Evolutionary conservation across 2,797 vertebrate species (phyloP).

Genomic region (Acestrorhynchus altus): DNA sequence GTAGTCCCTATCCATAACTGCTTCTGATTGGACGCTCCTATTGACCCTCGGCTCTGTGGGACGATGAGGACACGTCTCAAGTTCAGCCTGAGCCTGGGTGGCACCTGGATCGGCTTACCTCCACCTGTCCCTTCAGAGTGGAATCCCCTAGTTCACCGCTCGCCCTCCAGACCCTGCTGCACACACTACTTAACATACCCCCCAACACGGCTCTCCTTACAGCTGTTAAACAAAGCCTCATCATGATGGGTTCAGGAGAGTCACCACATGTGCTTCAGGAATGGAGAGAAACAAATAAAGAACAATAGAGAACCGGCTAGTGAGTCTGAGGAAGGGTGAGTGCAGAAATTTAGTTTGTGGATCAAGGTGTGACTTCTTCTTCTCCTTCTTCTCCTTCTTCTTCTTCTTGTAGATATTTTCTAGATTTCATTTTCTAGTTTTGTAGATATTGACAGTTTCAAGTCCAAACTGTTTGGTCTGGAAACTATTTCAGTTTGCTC

Average conservation of each 20-base stretch:
- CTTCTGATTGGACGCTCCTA: conserved; percentile 67
- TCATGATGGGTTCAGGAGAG: conserved; percentile 64
- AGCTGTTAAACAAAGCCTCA: conserved; percentile 67
- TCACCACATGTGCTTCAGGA: conserved; percentile 37
- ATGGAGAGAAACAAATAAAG: neutral
- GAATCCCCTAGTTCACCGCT: conserved; percentile 72
- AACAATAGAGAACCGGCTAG: neutral
- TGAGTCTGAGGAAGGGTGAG: too few relatives aligned
- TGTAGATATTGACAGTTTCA: too few relatives aligned
- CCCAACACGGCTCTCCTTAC: conserved; percentile 70
- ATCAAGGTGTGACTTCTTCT: too few relatives aligned
- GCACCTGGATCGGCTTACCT: conserved; percentile 80
- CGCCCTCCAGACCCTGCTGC: conserved; percentile 65
- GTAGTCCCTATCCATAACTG: conserved; percentile 62
- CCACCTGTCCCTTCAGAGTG: conserved; percentile 77
- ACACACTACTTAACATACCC: conserved; percentile 75
- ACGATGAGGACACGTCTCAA: conserved; percentile 83
- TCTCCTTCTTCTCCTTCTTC: too few relatives aligned
- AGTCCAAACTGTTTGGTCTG: too few relatives aligned
- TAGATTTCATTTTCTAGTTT: too few relatives aligned
- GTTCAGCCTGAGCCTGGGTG: conserved; percentile 84
- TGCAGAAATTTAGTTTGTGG: too few relatives aligned
- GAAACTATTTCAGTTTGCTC: too few relatives aligned
- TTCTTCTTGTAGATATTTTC: too few relatives aligned
- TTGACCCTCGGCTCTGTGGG: conserved; percentile 78